Evolutionary conservation across 2,797 vertebrate species (phyloP).

Genomic region (Staurois parvus): DNA sequence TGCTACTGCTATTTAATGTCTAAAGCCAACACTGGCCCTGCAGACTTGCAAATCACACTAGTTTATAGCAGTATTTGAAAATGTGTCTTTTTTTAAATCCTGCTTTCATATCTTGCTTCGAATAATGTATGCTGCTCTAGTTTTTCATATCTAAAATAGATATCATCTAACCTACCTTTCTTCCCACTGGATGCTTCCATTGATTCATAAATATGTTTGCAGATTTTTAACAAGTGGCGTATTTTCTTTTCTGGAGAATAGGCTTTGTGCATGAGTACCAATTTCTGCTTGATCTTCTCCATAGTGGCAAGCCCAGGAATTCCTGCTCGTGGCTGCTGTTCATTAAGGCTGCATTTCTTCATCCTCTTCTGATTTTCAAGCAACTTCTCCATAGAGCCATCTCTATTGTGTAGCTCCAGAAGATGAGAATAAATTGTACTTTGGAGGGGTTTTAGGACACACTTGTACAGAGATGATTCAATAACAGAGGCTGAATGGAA

Average conservation of each 20-base stretch:
- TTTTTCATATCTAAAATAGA: too few relatives aligned
- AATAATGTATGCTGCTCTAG: too few relatives aligned
- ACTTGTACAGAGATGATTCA: slow-evolving; percentile 82
- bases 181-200: slow-evolving; percentile 72
- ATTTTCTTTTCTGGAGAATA: slow-evolving; percentile 89
- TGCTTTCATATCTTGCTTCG: too few relatives aligned
- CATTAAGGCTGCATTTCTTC: slow-evolving; percentile 67
- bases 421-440: slow-evolving; percentile 79
- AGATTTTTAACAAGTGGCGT: slow-evolving; percentile 83
- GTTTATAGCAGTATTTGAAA: too few relatives aligned
- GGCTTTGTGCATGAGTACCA: slow-evolving; percentile 78
- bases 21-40: too few relatives aligned
- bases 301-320: slow-evolving; percentile 75
- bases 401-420: slow-evolving; percentile 66
- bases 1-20: too few relatives aligned
- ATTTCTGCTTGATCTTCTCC: slow-evolving; percentile 81
- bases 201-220: slow-evolving; percentile 85
- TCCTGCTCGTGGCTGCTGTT: slow-evolving; percentile 75
- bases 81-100: too few relatives aligned
- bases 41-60: too few relatives aligned
- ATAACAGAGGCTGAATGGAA: slow-evolving; percentile 76
- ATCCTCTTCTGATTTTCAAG: slow-evolving; percentile 75
- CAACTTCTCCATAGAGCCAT: slow-evolving; percentile 74
- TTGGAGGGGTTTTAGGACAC: slow-evolving; percentile 81
- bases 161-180: slow-evolving; percentile 49